Percentiles rank a stretch among this genome's conserved stretches.
Conservation (phyloP, 2,888 invertebrate species). For the Fragum sueziense region DNA sequence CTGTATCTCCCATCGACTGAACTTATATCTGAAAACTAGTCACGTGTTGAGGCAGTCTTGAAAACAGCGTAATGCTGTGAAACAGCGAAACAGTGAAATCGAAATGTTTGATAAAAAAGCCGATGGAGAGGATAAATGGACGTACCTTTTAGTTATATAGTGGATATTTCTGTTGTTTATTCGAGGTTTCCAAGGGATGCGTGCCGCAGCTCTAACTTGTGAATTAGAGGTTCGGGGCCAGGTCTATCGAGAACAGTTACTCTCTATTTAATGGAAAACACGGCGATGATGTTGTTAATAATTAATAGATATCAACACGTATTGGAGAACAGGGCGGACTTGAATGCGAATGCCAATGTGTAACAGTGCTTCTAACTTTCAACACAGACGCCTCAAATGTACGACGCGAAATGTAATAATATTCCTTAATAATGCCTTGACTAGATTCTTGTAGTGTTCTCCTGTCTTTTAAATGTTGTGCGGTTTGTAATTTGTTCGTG, state of each 20-base stretch:
- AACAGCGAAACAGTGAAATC: slow-evolving; percentile 44
- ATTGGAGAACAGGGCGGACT: slow-evolving; percentile 33
- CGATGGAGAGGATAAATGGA: slow-evolving; percentile 16
- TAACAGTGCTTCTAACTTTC: slow-evolving; percentile 10
- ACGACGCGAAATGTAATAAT: no score
- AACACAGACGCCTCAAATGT: not conserved
- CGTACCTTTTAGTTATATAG: not conserved
- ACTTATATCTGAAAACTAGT: slow-evolving; percentile 29
- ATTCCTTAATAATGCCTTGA: slow-evolving; percentile 39
- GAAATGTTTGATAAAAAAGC: slow-evolving; percentile 43
- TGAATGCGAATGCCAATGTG: slow-evolving; percentile 28
- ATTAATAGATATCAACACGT: slow-evolving; percentile 60
- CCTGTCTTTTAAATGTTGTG: slow-evolving; percentile 18
- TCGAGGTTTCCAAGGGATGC: slow-evolving; percentile 5
- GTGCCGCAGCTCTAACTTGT: not conserved
- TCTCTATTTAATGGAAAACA: slow-evolving; percentile 45
- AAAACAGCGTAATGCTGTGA: not conserved
- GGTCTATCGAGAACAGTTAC: slow-evolving; percentile 3
- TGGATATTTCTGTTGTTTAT: not conserved
- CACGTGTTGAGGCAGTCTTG: slow-evolving; percentile 37
- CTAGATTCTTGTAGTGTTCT: not conserved
- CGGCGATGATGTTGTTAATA: slow-evolving; percentile 57
- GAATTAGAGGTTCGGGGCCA: not conserved
- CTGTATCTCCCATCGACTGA: slow-evolving; percentile 12
- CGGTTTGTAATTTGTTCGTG: slow-evolving; percentile 14